Conservation (phyloP, 2,888 invertebrate genomes). For the Epirrhoe tristata region DNA sequence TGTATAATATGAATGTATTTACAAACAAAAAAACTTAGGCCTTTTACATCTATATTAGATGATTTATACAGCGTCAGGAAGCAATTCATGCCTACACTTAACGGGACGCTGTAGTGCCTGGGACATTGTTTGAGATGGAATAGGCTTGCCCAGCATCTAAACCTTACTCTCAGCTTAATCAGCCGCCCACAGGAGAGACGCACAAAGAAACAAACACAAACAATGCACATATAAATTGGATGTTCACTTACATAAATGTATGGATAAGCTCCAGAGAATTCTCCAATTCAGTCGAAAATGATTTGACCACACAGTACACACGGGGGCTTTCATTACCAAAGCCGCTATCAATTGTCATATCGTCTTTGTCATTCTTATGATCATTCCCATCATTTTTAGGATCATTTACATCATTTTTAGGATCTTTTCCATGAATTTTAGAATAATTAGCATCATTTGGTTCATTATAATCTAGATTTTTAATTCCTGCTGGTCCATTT, state of each 20-base stretch:
- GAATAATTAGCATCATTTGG: background rate
- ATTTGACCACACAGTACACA: conserved; percentile 47
- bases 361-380: conserved; percentile 12
- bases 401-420: background rate
- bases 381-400: background rate
- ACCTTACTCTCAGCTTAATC: too few relatives aligned
- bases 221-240: background rate
- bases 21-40: too few relatives aligned
- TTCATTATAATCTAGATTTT: background rate
- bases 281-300: conserved; percentile 56
- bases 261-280: conserved; percentile 51
- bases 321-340: conserved; percentile 51
- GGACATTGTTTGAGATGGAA: too few relatives aligned
- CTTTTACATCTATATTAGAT: too few relatives aligned
- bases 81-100: too few relatives aligned
- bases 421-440: background rate
- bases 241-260: conserved; percentile 63
- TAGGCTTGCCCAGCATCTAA: too few relatives aligned
- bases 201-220: too few relatives aligned
- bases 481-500: background rate
- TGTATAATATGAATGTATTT: too few relatives aligned
- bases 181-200: too few relatives aligned
- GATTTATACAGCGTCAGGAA: too few relatives aligned
- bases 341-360: conserved; percentile 52
- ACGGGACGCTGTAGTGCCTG: too few relatives aligned